Conservation (phyloP, 2,888 invertebrate genomes). For the Sinotaia quadrata region DNA sequence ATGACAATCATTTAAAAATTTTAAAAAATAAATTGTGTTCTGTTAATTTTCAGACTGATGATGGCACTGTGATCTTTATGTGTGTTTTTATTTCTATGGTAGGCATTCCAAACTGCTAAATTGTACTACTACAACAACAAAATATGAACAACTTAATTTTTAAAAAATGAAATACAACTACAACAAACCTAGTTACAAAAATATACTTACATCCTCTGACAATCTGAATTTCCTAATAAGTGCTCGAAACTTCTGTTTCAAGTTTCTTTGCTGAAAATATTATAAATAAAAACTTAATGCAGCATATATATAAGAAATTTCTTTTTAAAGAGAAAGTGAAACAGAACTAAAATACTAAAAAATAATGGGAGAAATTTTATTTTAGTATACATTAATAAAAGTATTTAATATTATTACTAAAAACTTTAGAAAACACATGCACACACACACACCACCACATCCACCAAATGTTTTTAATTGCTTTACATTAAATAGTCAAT, state of each 20-base stretch:
- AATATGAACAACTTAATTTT: too few relatives aligned
- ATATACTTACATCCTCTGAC: slow-evolving; percentile 79
- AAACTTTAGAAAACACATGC: background rate
- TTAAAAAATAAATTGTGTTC: too few relatives aligned
- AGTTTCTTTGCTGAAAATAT: slow-evolving; percentile 86
- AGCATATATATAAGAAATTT: background rate
- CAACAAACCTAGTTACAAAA: too few relatives aligned
- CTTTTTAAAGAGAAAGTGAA: background rate
- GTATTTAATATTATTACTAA: background rate
- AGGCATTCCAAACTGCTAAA: too few relatives aligned
- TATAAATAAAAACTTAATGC: slow-evolving; percentile 17
- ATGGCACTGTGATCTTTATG: too few relatives aligned
- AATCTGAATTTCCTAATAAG: slow-evolving; percentile 90
- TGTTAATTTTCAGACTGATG: too few relatives aligned
- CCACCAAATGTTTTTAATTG: too few relatives aligned
- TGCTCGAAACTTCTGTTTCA: slow-evolving; percentile 97
- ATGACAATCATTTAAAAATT: too few relatives aligned
- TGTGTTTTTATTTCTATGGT: too few relatives aligned
- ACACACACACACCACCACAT: slow-evolving; percentile 13
- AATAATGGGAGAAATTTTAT: background rate
- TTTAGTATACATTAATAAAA: background rate
- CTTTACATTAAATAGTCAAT: too few relatives aligned
- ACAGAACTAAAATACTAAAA: background rate
- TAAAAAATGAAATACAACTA: too few relatives aligned
- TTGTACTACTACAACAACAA: too few relatives aligned